Base-by-base conservation (phyloP, 2,797 vertebrate species). In the Buceros bicornis region DNA sequence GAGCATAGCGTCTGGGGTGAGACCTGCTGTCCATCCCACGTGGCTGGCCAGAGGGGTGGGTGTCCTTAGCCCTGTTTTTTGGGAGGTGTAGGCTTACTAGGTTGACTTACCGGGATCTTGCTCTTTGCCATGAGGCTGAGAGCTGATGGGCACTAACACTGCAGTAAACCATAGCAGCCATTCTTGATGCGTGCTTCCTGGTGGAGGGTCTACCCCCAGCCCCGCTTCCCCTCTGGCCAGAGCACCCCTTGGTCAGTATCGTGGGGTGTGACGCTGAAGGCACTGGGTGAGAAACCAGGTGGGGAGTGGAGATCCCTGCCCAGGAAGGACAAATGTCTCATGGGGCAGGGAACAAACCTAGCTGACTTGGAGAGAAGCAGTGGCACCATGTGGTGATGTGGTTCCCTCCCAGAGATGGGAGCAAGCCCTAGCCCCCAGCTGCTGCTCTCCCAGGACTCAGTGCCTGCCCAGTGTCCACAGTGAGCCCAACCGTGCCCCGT, bases 21-120 rank as follows among this genome's bases (percentile, higher is more conserved):
- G 58, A 54, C 10, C 17, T 0, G 1, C 1, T 16, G 0, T 22
- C 28, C 19, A 22, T 37, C 48, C 64, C 4, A 0, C 0, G 7
- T 1, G 22, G 22, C 20, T 47, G 26, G 14, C 20, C 31, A 15
- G 51, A 51, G 51, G 18, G 7, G 4, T 8, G 21, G 19, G 37
- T 45, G 24, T 3, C 33, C 69, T n/a, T 58, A 37, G 56, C 26
- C 56, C 12, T 8, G 37, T 1, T 28, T 80, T 85, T 50, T 45
- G 65, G 18, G 43, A 61, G 25, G 18, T 29, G 8, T 10, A 22
- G 31, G 8, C 7, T 72, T 31, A 6, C 21, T 12, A 24, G 4
- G 16, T 37, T 22, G 37, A 45, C 54, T 16, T 0, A 0, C 20
- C 24, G 65, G 25, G 54, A 45, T 25, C 47, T 42, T 79, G 45